These are phyloP conservation scores for Cylindroiulus punctatus DNA, from an alignment of 2,888 invertebrate species.

Conservation along the genomic window DNA sequence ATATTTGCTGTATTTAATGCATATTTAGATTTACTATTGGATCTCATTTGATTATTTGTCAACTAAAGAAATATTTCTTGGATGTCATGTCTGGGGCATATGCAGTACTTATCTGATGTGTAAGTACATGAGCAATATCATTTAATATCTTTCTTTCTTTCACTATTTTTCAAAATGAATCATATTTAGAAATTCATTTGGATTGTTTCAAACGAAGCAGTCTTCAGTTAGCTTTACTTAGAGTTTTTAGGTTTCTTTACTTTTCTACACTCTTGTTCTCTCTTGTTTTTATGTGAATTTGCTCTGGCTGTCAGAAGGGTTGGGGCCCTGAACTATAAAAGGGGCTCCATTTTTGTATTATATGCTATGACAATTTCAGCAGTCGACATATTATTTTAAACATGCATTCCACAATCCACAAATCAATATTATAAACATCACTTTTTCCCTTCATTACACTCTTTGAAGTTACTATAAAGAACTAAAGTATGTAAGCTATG, in stretches of 20 bases:
- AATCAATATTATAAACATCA: too few species aligned
- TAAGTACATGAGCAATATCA: background rate
- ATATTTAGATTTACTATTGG: background rate
- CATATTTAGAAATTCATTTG: background rate
- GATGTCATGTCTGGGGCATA: background rate
- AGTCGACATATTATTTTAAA: too few species aligned
- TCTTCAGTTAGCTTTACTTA: too few species aligned
- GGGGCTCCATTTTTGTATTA: too few species aligned
- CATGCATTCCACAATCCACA: too few species aligned
- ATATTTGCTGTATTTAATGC: background rate
- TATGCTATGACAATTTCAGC: too few species aligned
- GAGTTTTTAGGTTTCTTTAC: too few species aligned
- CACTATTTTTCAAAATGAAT: background rate
- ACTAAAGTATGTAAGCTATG: background rate
- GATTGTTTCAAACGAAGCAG: background rate
- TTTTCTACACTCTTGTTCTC: too few species aligned
- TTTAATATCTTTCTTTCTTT: background rate
- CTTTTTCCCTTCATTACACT: too few species aligned
- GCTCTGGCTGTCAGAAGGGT: too few species aligned
- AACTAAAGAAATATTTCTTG: background rate
- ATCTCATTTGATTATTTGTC: background rate
- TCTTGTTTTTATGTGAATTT: too few species aligned
- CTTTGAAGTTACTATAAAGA: background rate
- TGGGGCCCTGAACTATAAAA: too few species aligned
- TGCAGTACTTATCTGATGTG: background rate